Conservation (phyloP, 2,797 vertebrate species). For the Falco columbarius region DNA sequence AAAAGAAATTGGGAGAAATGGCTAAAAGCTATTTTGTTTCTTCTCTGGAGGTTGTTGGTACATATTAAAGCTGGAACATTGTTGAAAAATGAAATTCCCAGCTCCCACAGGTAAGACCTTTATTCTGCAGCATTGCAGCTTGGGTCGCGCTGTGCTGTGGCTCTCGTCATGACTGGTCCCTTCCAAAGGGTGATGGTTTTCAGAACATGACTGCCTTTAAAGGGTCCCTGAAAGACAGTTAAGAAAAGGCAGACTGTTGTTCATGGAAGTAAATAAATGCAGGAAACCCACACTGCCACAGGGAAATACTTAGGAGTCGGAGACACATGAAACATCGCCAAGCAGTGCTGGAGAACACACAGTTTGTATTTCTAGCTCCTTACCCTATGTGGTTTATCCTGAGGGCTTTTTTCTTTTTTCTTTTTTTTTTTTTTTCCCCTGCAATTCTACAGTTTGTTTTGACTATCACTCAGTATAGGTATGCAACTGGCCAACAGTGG, state of each 20-base stretch:
- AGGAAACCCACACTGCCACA: background rate
- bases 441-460: background rate
- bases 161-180: background rate
- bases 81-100: background rate
- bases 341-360: background rate
- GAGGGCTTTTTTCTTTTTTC: background rate
- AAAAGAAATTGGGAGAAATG: background rate
- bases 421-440: background rate
- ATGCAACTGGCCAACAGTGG: background rate
- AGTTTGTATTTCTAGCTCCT: background rate
- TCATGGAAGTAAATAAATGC: background rate
- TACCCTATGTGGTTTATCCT: background rate
- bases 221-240: background rate
- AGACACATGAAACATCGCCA: background rate
- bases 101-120: background rate
- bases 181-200: background rate
- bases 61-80: background rate
- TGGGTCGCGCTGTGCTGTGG: accelerated
- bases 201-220: background rate
- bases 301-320: background rate
- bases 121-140: background rate
- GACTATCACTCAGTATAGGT: background rate
- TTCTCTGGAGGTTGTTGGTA: background rate
- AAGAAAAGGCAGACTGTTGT: background rate
- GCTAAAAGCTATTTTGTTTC: background rate